Evolutionary conservation across 2,797 vertebrate species (phyloP).

Genomic region (Percopsis omiscomaycus): DNA sequence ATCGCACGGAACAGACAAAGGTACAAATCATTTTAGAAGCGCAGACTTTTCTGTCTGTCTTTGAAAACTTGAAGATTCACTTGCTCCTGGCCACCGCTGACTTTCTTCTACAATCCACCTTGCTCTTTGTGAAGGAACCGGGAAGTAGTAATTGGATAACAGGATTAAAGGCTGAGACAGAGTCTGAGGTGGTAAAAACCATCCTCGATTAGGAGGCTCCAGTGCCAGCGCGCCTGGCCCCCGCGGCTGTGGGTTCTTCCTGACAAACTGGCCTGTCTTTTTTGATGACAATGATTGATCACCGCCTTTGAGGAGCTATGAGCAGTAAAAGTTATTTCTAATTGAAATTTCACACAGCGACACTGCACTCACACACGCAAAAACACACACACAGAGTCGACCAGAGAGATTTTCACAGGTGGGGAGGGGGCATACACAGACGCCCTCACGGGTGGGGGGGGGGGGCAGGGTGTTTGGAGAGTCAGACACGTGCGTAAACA

Average conservation of each 20-base stretch:
- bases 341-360: constrained; percentile 69
- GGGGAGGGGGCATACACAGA: constrained; percentile 6
- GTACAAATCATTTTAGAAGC: background rate
- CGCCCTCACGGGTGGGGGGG: background rate
- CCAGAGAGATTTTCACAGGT: constrained; percentile 11
- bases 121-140: constrained; percentile 21
- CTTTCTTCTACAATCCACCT: constrained; percentile 16
- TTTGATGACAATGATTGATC: constrained; percentile 74
- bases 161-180: constrained; percentile 39
- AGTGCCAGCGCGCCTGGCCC: constrained; percentile 28
- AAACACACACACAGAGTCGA: constrained; percentile 13
- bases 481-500: constrained; percentile 6
- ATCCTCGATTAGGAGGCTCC: constrained; percentile 35
- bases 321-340: constrained; percentile 75
- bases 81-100: constrained; percentile 11
- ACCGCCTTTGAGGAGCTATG: constrained; percentile 62
- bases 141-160: constrained; percentile 34
- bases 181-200: constrained; percentile 40
- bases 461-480: background rate
- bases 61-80: constrained; percentile 13
- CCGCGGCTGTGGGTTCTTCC: constrained; percentile 44
- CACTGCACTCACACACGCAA: background rate
- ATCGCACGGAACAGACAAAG: no score
- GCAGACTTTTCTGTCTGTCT: constrained; percentile 1
- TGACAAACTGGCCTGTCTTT: constrained; percentile 72